A percentile compares a stretch with the other conserved stretches of the same genome.
Conservation (phyloP, 2,888 invertebrate species). For the Drosophila nigritarsus region DNA sequence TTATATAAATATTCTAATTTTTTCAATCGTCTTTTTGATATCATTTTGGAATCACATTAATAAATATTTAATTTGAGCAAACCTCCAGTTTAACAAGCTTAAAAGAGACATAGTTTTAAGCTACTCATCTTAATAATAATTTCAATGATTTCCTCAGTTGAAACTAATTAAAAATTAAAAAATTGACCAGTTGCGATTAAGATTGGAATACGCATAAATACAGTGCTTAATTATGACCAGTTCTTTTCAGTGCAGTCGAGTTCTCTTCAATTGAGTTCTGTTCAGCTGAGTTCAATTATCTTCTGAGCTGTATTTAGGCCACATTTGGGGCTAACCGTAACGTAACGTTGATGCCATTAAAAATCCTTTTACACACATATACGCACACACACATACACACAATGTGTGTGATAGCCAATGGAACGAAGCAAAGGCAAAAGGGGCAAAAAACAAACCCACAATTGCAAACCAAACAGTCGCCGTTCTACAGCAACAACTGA, state of each 20-base stretch:
- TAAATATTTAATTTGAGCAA: rapidly evolving
- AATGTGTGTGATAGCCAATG: conserved; percentile 37
- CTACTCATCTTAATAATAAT: conserved; percentile 4
- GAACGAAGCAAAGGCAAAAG: conserved; percentile 32
- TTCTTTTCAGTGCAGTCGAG: not conserved
- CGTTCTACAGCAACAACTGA: conserved; percentile 13
- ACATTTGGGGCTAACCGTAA: conserved; percentile 46
- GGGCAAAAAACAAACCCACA: conserved; percentile 35
- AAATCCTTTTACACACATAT: conserved; percentile 40
- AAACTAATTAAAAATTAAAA: conserved; percentile 27
- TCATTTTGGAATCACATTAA: not conserved
- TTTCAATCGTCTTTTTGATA: too few species aligned
- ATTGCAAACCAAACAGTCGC: conserved; percentile 41
- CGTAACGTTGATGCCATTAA: conserved; percentile 36
- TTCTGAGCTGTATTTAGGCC: conserved; percentile 35
- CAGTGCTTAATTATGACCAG: not conserved
- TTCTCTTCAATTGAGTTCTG: not conserved
- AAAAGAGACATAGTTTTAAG: not conserved
- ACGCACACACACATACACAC: conserved; percentile 5
- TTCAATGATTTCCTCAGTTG: not conserved
- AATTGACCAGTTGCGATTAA: conserved; percentile 7
- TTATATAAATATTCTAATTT: not conserved
- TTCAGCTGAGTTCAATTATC: conserved; percentile 3
- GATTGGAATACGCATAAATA: conserved; percentile 10
- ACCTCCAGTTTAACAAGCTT: not conserved